Evolutionary conservation across 1,140 invertebrate genomes (phyloP), one percentile per base, ranked within the genome.

Genomic region (Pseudobourletiella spinata): DNA sequence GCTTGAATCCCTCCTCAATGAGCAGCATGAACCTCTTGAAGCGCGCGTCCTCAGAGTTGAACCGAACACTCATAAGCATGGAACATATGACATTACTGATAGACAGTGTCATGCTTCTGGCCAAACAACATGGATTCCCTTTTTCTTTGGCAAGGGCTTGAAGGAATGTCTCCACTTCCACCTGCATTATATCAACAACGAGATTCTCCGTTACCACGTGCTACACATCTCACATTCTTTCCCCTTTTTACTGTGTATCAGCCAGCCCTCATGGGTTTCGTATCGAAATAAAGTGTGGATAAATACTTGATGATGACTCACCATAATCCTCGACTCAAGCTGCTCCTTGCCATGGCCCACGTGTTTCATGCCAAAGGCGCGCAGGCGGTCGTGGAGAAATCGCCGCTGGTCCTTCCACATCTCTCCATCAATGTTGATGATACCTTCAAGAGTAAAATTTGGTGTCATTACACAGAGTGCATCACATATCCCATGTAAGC

Each of bases 1-100:
- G 79, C 50, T 81, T 80, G 80, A 94, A 93, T 15, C 91, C 91
- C 76, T 94, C 90, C 66, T 92, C 88, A 65, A 92, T 89, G 3
- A 92, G 78, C 39, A 80, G 74, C 79, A 89, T 90, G 71, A 92
- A 87, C 39, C 87, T 77, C 20, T 80, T 76, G 76, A 94, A 95
- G 18, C 82, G 79, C 1, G 76, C 74, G 69, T 92, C 89, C 16
- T 86, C 83, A 63, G 85, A 81, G 43, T 83, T 81, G 73, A 93
- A 95, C 4, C 89, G 79, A 0, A 89, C 83, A 18, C 87, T 87
- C 89, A 95, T 95, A 64, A 91, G 82, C 30, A 95, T 83, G 25
- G 85, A 86, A 73, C 91, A 93, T 61, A 96, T 93, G 0, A 95
- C 89, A 74, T 95, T 96, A 71, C 86, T 89, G 55, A 94, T 85